Base-by-base conservation (phyloP, 2,888 invertebrate species). In the Nomada hirtipes region DNA sequence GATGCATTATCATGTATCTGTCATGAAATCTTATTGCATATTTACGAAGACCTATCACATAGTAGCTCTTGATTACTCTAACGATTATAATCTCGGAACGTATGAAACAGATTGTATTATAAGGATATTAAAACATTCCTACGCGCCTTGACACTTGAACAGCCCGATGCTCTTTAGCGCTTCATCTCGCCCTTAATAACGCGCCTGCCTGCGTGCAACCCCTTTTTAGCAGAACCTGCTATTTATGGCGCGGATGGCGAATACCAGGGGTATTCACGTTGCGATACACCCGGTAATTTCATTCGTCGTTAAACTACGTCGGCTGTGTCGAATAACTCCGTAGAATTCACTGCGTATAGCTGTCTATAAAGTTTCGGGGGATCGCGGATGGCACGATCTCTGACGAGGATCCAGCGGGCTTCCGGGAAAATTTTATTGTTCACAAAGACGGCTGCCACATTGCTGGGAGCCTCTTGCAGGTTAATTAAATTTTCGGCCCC, bases 221-320 rank as follows among this genome's bases (percentile, higher is more conserved):
- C 63, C 75, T 69, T 84, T 76, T 79, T 77, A 65, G 73, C 59
- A 60, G 79, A 74, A 84, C 77, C 72, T 77, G 77, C 76, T 79
- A 84, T 89, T 88, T 86, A 84, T 78, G 88, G 52, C 63, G 76
- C 68, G 29, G 55, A 53, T 70, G 69, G 53, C 59, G 65, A 86
- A 59, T 72, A 71, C 78, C 76, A 70, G 50, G 67, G 79, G 77
- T 61, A 82, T 83, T 71, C 76, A 53, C 75, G 79, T 77, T 71
- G 68, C 36, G 78, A 86, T 84, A 79, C 78, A 82, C 63, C 79
- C 79, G 76, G 78, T 85, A 82, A 82, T 86, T 87, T 85, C 76
- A 75, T 77, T 76, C 76, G 70, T 36, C 85, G 78, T 80, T 87
- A 78, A 87, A 82, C 64, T 36, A 11, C 60, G 72, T 44, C 65